phyloP scores from a whole-genome alignment of 2,888 invertebrate genomes.

The Dicycla oo region DNA sequence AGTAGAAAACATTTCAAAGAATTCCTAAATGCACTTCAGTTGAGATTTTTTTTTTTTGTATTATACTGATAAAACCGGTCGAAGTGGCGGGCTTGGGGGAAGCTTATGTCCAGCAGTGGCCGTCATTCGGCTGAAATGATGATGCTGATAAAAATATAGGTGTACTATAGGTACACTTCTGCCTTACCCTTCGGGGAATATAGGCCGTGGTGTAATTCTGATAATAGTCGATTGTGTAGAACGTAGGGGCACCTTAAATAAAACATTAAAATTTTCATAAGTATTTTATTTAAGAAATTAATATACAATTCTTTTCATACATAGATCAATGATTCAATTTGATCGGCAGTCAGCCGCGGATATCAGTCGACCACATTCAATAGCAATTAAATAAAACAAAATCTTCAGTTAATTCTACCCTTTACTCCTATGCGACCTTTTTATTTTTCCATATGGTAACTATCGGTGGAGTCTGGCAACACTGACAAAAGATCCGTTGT shows the following conservation, averaged over 20 bases:
- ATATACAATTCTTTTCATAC: conserved; percentile 89
- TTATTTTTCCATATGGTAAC: conserved; percentile 63
- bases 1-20: conserved; percentile 51
- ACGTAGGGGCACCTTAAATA: conserved; percentile 49
- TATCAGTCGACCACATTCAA: conserved; percentile 79
- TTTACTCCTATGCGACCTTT: conserved; percentile 67
- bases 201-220: not conserved
- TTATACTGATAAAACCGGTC: too few species aligned
- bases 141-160: too few species aligned
- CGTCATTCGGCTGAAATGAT: too few species aligned
- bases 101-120: too few species aligned
- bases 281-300: conserved; percentile 90
- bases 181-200: not conserved
- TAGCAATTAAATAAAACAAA: conserved; percentile 69
- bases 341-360: conserved; percentile 76
- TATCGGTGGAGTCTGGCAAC: conserved; percentile 68
- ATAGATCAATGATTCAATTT: conserved; percentile 82
- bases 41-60: not conserved
- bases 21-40: not conserved
- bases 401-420: conserved; percentile 55
- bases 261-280: conserved; percentile 76
- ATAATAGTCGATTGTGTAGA: not conserved
- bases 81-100: too few species aligned
- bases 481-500: conserved; percentile 53
- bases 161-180: not conserved